These are phyloP conservation scores for Leptura quadrifasciata DNA, from an alignment of 2,888 invertebrate genomes.

Conservation along the genomic window DNA sequence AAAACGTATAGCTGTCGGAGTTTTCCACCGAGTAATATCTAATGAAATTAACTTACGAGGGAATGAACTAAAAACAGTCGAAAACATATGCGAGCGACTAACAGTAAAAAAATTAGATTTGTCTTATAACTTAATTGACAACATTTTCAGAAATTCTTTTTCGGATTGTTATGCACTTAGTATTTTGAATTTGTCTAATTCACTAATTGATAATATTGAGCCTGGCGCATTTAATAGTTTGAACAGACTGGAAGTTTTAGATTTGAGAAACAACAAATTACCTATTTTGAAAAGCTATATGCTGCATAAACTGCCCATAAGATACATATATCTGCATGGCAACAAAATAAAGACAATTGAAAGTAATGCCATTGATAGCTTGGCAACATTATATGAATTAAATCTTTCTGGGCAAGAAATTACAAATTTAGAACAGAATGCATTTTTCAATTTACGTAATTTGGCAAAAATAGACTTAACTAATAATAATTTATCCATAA, in stretches of 20 bases:
- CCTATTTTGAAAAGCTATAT: background rate
- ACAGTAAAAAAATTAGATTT: conserved; percentile 30
- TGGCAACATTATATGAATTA: conserved; percentile 22
- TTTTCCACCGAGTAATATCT: conserved; percentile 13
- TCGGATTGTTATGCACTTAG: background rate
- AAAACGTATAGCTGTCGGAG: background rate
- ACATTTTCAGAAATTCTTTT: conserved; percentile 30
- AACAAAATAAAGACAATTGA: conserved; percentile 34
- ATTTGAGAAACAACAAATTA: conserved; percentile 31
- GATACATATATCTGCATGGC: conserved; percentile 17
- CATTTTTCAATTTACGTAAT: conserved; percentile 37
- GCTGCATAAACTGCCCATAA: conserved; percentile 26
- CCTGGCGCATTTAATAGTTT: conserved; percentile 28
- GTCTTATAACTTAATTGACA: conserved; percentile 37
- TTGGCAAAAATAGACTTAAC: conserved; percentile 37
- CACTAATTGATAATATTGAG: conserved; percentile 34
- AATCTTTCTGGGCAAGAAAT: conserved; percentile 29
- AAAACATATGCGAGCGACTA: conserved; percentile 23
- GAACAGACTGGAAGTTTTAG: background rate
- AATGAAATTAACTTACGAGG: conserved; percentile 14
- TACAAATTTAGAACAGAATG: conserved; percentile 23
- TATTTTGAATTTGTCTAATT: conserved; percentile 38
- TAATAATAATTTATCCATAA: conserved; percentile 28
- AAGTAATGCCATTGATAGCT: conserved; percentile 30
- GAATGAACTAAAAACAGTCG: conserved; percentile 28